Evolutionary conservation across 2,113 vertebrate genomes (phyloP), one percentile per base, ranked within the genome.

Genomic region (Megaleporinus macrocephalus): DNA sequence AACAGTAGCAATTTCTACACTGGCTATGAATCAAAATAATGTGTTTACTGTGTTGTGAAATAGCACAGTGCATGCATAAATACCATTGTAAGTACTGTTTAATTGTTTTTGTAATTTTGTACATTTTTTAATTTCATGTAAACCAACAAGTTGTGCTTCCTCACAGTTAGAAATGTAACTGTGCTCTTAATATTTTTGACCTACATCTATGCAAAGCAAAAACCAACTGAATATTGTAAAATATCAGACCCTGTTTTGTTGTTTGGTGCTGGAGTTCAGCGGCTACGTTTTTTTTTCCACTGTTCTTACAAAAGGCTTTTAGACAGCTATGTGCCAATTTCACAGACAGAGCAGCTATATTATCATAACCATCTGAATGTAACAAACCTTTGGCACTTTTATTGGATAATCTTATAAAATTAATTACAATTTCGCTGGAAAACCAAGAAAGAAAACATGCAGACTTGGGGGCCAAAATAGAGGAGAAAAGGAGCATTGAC

Each of bases 21-120:
- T 89, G 82, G 84, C 78, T 75, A 66, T 63, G 84, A 89, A 88
- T 87, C 80, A 82, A 88, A 87, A 75, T 86, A 88, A 74, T 41
- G 49, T 87, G 86, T 83, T 84, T 79, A 74, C 26, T 77, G 27
- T 14, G 80, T 71, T 75, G n/a, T 20, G 29, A 79, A 59, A 26
- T 41, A 70, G n/a, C 74, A 57, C 62, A 76, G 29, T 51, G 15
- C 62, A 30, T 76, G 63, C 73, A 78, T 83, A 68, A 83, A 66
- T 65, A 7, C 47, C 59, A 69, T 73, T 73, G n/a, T 33, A 6
- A 41, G 53, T 27, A 33, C 9, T 63, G 57, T 49, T 69, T 65
- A 72, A 82, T 41, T 76, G 47, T 10, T 57, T 76, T 86, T 20
- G 4, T 47, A 18, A 4, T 24, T 51, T 55, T 13, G 20, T 11